These are phyloP conservation scores for Rallus limicola DNA, from an alignment of 2,113 vertebrate genomes.

Conservation along the genomic window DNA sequence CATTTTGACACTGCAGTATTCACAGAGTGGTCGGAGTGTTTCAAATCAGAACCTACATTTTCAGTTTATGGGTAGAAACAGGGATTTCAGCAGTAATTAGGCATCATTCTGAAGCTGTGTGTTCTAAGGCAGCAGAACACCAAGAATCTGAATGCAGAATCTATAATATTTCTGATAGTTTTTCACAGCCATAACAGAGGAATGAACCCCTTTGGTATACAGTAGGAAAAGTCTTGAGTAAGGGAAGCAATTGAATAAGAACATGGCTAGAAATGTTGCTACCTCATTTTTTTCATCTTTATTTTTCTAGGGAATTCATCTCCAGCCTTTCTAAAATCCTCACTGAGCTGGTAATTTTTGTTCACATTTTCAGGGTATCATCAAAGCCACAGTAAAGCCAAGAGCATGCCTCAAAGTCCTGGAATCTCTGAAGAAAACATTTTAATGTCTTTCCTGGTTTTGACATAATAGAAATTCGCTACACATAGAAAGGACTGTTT, in stretches of 20 bases:
- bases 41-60: neutral
- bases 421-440: neutral
- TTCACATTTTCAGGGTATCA: neutral
- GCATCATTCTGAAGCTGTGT: neutral
- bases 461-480: neutral
- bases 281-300: neutral
- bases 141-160: neutral
- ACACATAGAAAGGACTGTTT: neutral
- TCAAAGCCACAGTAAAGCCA: neutral
- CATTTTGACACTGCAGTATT: neutral
- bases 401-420: neutral
- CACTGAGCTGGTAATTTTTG: neutral
- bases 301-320: neutral
- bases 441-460: neutral
- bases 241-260: neutral
- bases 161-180: neutral
- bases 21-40: neutral
- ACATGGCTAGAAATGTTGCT: neutral
- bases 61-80: neutral
- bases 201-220: neutral
- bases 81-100: neutral
- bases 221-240: neutral
- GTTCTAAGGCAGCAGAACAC: neutral
- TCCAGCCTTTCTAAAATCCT: slow-evolving; percentile 1
- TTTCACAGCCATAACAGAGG: neutral